Evolutionary conservation across 2,113 vertebrate genomes (phyloP).

Genomic region (Chaetura pelagica): DNA sequence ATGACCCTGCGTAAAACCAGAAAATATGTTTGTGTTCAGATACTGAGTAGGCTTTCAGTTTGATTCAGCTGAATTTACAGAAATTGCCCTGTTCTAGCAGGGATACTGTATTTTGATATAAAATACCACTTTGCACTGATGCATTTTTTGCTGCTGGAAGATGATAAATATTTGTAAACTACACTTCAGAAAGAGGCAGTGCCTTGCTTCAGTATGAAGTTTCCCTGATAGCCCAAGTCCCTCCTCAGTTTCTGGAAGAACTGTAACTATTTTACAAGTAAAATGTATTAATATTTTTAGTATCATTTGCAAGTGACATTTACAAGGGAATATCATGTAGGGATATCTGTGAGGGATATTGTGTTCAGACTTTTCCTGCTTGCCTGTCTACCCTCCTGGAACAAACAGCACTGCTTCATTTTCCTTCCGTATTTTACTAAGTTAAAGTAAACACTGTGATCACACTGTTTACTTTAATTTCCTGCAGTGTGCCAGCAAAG

Average conservation of each 20-base stretch:
- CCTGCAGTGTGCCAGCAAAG: conserved; percentile 68
- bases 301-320: conserved; percentile 54
- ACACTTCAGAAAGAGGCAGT: not conserved
- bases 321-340: conserved; percentile 31
- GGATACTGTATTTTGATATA: conserved; percentile 21
- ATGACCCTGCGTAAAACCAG: not conserved
- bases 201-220: not conserved
- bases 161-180: not conserved
- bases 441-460: conserved; percentile 73
- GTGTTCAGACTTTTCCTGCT: conserved; percentile 61
- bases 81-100: not conserved
- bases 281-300: conserved; percentile 45
- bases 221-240: not conserved
- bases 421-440: conserved; percentile 71
- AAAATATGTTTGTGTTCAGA: not conserved
- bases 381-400: conserved; percentile 58
- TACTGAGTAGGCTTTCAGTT: not conserved
- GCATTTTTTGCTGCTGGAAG: conserved; percentile 2
- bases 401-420: conserved; percentile 68
- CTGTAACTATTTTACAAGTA: conserved; percentile 26
- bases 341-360: conserved; percentile 53
- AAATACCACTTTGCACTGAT: conserved; percentile 4
- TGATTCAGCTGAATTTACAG: conserved; percentile 24
- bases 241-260: conserved; percentile 1
- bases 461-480: conserved; percentile 74